Evolutionary conservation across 1,140 invertebrate genomes (phyloP), one percentile per base, ranked within the genome.

Genomic region (Aleiodes sp.): DNA sequence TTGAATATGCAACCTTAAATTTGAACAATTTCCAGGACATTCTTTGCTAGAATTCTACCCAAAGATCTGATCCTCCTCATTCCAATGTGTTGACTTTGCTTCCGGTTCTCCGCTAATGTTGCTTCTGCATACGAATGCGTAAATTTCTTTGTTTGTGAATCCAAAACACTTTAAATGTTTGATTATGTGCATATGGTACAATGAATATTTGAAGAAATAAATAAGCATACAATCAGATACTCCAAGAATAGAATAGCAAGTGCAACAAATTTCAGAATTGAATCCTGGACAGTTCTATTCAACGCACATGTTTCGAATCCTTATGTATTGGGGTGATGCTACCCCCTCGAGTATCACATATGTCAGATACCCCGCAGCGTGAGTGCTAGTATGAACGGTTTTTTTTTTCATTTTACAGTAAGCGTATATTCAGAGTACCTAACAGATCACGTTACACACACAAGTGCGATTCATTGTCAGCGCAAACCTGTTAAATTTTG

Each of bases 341-440:
- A 76, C 78, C 80, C 79, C 73, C 73, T 43, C 71, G 75, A 81
- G 73, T 76, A 77, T 82, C 80, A 70, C 79, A 82, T 81, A 84
- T 79, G 80, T 80, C 77, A 68, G 72, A 73, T 76, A 70, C 75
- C 76, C 77, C 76, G 57, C 76, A 75, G 71, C 56, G 41, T 43
- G 76, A 74, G 65, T 74, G 73, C 74, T 70, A 71, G 72, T 73
- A n/a, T 69, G 14, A 7, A 56, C 41, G 12, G 16, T 16, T 16
- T 28, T 28, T 33, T 16, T 16, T 28, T 28, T 33, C 26, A 24
- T 31, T 66, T 52, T 66, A 66, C 24, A 21, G 41, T 41, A 57
- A 7, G 21, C 12, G 28, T 35, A 35, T 67, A 21, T 71, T 35
- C 12, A 35, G 29, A 39, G 9, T 29, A 66, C 41, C 71, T 72